Evolutionary conservation across 2,888 invertebrate species (phyloP).

Genomic region (Morpho deidamia): DNA sequence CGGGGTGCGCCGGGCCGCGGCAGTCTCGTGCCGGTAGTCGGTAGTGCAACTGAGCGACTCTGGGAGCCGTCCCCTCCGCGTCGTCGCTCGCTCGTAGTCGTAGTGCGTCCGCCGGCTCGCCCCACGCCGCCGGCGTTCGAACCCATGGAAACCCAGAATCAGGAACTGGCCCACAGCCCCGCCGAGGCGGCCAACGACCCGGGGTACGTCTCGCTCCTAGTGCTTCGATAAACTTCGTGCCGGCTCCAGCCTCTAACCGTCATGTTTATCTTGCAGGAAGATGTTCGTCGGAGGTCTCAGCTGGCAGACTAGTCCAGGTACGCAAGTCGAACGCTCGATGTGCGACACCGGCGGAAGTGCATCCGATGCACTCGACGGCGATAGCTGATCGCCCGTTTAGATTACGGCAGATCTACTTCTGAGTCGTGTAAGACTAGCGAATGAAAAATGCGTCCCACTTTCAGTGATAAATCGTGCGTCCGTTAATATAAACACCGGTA

Average conservation of each 20-base stretch:
- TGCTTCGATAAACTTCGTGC: conserved; percentile 29
- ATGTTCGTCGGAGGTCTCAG: conserved; percentile 99
- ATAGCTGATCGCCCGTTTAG: conserved; percentile 42
- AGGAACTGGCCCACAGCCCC: conserved; percentile 90
- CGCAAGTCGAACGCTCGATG: conserved; percentile 58
- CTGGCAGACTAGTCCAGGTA: conserved; percentile 99
- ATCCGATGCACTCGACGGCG: conserved; percentile 49
- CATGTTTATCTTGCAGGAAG: conserved; percentile 93
- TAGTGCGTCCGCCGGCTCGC: conserved; percentile 71
- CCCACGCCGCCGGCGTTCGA: conserved; percentile 63
- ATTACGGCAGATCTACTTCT: conserved; percentile 37
- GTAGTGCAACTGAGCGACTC: conserved; percentile 82
- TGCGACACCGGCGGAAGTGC: conserved; percentile 51
- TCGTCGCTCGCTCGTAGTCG: conserved; percentile 79
- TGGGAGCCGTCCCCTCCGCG: conserved; percentile 80
- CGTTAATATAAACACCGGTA: conserved; percentile 62
- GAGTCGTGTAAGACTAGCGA: conserved; percentile 31
- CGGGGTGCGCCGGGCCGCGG: conserved; percentile 54
- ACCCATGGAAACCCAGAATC: conserved; percentile 86
- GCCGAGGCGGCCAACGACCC: conserved; percentile 97
- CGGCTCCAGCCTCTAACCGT: conserved; percentile 49
- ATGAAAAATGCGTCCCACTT: conserved; percentile 42
- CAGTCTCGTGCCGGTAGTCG: conserved; percentile 86
- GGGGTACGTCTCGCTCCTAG: conserved; percentile 81
- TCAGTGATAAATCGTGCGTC: conserved; percentile 50